Evolutionary conservation across 2,888 invertebrate genomes (phyloP), one percentile per base, ranked within the genome.

Genomic region (Trissolcus brochymenae): DNA sequence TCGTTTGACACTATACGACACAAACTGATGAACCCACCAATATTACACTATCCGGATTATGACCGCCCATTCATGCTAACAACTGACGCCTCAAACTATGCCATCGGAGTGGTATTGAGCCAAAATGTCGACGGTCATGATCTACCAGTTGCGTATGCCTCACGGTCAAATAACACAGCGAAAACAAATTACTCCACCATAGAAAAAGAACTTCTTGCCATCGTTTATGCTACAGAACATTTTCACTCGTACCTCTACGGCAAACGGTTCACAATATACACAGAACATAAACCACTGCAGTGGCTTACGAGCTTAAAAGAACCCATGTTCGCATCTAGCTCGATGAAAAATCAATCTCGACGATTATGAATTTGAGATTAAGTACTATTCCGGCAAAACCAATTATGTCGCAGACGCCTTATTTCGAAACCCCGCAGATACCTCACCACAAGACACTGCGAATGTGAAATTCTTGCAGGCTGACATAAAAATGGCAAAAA

Each of bases 171-270:
- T 1, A 71, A 65, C 9, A 9, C 13, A 1, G 66, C 76, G 0
- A 61, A 76, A 55, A 17, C n/a, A 41, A 76, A 76, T 49, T 76
- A 76, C 25, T 56, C 65, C 0, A 66, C 70, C 0, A 66, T 50
- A 3, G 70, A 71, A 35, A 70, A 61, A 17, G 76, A 70, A 46
- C 46, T 55, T n/a, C n/a, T 2, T 0, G 65, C 65, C 1, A 35
- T 76, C 0, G 61, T 70, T 0, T 41, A 61, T 13, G 55, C 55
- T 11, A 56, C 51, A 0, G 1, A 46, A 19, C 70, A 76, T n/a
- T 76, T 76, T 29, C 43, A 70, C 2, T 65, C 65, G 0, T 75
- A 75, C 19, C 11, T 75, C 1, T 75, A 65, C 9, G 68, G 70
- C 2, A 13, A 21, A 35, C 21, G 53, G 40, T 70, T 76, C 16